Base-by-base conservation (phyloP, 2,888 invertebrate species). In the Artemia sp. region DNA sequence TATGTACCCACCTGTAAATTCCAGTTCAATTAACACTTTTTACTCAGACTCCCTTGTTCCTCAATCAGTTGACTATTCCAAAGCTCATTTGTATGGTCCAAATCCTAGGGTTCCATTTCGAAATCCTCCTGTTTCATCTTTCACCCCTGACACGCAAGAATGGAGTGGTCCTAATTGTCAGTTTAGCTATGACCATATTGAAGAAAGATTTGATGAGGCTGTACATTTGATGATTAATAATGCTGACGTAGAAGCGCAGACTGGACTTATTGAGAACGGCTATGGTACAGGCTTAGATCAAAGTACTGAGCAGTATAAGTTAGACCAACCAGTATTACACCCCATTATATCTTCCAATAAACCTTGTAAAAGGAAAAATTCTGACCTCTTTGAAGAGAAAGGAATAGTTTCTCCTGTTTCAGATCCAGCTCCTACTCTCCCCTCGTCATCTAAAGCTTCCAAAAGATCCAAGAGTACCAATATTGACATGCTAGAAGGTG, bases 141-240 rank as follows among this genome's bases (percentile, higher is more conserved):
- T 94, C 72, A 92, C 93, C 72, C 93, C 93, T 12, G 68, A 52
- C 11, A 53, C 51, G 64, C 51, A 53, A 24, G 69, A 69, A 38
- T 70, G 70, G 70, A 66, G 64, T 51, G 66, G 64, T 52, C 68
- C 70, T 8, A 64, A 24, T 24, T 19, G 14, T 24, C 64, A 58
- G 64, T 58, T 58, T 58, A 10, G n/a, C 24, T 24, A 58, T 58
- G 64, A 10, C n/a, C 64, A 58, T 24, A 92, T 94, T 91, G 95
- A 94, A 80, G 94, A 94, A 80, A 83, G 92, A 73, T 81, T 95
- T 77, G 94, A 94, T 78, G 94, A 94, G 81, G 95, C 94, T 73
- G 91, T 95, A 76, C 92, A 93, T 79, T 93, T 95, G 71, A 82
- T 95, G 74, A 85, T 93, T 76, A 93, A 92, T 80, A 94, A 95